These are phyloP conservation scores for Leuciscus idus DNA, from an alignment of 2,113 vertebrate species.

Conservation along the genomic window DNA sequence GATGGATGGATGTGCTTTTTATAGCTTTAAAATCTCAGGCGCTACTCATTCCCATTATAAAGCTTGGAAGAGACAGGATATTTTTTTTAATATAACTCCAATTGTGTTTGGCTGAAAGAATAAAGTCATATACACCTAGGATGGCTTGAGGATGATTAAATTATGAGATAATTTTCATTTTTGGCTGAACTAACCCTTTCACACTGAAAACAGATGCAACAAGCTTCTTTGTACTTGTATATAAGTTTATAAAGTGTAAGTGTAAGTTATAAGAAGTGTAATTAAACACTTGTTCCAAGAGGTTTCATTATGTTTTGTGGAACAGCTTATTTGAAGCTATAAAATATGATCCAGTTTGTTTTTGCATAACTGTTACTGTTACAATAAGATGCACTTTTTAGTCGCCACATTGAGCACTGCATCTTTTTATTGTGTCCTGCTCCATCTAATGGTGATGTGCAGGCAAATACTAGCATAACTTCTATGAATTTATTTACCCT, in stretches of 20 bases:
- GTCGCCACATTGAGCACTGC: background rate
- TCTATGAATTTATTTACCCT: background rate
- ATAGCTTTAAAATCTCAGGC: too few species aligned
- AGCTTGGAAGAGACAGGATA: too few species aligned
- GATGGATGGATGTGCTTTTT: too few species aligned
- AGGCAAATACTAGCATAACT: background rate
- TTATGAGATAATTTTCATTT: too few species aligned
- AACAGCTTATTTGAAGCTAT: conserved; percentile 30
- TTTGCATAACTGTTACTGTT: conserved; percentile 38
- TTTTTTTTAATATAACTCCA: too few species aligned
- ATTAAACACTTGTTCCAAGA: background rate
- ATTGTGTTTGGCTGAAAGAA: too few species aligned
- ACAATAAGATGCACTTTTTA: conserved; percentile 9
- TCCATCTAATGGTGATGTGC: conserved; percentile 23
- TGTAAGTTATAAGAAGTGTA: background rate
- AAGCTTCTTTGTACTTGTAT: background rate
- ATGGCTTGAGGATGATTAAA: too few species aligned
- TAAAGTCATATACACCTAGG: too few species aligned
- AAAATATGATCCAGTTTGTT: conserved; percentile 29
- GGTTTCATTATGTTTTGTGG: conserved; percentile 4
- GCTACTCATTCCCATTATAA: too few species aligned
- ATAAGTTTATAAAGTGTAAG: too few species aligned
- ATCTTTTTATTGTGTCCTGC: conserved; percentile 22
- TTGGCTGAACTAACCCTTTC: too few species aligned
- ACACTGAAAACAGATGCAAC: background rate